phyloP scores from a whole-genome alignment of 2,888 invertebrate species.

The Epistrophella euchroma region DNA sequence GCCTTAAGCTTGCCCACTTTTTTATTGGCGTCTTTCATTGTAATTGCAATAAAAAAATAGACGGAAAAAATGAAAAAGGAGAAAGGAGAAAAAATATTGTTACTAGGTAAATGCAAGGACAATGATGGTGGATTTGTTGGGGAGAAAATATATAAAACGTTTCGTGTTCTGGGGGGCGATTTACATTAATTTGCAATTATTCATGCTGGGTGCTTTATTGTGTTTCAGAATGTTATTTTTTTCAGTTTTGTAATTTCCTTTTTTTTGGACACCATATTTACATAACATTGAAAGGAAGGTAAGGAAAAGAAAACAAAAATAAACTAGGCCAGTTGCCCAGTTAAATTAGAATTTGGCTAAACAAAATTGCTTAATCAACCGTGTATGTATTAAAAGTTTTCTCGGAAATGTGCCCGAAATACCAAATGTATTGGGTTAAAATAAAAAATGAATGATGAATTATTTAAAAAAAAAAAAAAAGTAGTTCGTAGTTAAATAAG shows the following conservation, averaged over 20 bases:
- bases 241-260: slow-evolving; percentile 45
- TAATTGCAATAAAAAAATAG: slow-evolving; percentile 64
- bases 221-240: slow-evolving; percentile 60
- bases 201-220: slow-evolving; percentile 73
- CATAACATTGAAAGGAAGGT: not conserved
- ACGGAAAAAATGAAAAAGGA: slow-evolving; percentile 38
- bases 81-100: slow-evolving; percentile 40
- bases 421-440: no score
- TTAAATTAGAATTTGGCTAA: not conserved
- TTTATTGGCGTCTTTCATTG: slow-evolving; percentile 68
- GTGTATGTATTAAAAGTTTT: no score
- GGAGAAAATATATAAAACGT: slow-evolving; percentile 66
- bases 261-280: not conserved
- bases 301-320: not conserved
- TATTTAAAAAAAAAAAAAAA: no score
- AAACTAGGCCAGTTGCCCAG: not conserved
- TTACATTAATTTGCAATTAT: slow-evolving; percentile 76
- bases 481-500: no score
- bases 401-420: no score
- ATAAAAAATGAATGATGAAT: no score
- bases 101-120: slow-evolving; percentile 19
- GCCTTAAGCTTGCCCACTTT: slow-evolving; percentile 13
- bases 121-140: slow-evolving; percentile 42
- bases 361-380: not conserved
- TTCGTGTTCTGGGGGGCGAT: slow-evolving; percentile 67